Evolutionary conservation across 1,140 invertebrate genomes (phyloP).

Genomic region (Microplitis mediator): DNA sequence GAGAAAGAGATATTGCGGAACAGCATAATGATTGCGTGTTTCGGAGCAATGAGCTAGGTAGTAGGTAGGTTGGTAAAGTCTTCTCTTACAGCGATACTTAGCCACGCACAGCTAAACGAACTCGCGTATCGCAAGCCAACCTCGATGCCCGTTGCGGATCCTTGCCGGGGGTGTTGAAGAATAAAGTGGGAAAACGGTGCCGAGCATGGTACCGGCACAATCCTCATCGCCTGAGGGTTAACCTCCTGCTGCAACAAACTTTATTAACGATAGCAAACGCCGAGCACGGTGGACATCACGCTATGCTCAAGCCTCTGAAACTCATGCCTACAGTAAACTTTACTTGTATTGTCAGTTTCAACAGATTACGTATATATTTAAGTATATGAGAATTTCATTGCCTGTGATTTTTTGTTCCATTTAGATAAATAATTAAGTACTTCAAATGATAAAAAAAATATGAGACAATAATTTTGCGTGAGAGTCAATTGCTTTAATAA

Average conservation of each 20-base stretch:
- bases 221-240: slow-evolving; percentile 16
- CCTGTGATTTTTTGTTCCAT: not conserved
- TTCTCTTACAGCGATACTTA: not conserved
- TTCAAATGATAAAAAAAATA: no score
- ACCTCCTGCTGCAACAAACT: slow-evolving; percentile 22
- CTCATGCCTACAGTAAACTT: not conserved
- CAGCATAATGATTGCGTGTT: slow-evolving; percentile 58
- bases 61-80: slow-evolving; percentile 4
- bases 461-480: no score
- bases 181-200: slow-evolving; percentile 12
- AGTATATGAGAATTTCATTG: no score
- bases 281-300: slow-evolving; percentile 22
- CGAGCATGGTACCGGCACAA: slow-evolving; percentile 33
- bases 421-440: no score
- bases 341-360: no score
- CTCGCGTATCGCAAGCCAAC: not conserved
- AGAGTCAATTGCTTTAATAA: not conserved
- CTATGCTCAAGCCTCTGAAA: not conserved
- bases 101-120: not conserved
- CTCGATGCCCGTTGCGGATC: not conserved
- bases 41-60: slow-evolving; percentile 50
- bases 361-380: no score
- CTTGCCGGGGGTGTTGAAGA: slow-evolving; percentile 23
- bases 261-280: slow-evolving; percentile 15
- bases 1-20: slow-evolving; percentile 38